These are phyloP conservation scores for Parauchenoglanis ngamensis DNA, from an alignment of 2,797 vertebrate genomes.

Conservation along the genomic window DNA sequence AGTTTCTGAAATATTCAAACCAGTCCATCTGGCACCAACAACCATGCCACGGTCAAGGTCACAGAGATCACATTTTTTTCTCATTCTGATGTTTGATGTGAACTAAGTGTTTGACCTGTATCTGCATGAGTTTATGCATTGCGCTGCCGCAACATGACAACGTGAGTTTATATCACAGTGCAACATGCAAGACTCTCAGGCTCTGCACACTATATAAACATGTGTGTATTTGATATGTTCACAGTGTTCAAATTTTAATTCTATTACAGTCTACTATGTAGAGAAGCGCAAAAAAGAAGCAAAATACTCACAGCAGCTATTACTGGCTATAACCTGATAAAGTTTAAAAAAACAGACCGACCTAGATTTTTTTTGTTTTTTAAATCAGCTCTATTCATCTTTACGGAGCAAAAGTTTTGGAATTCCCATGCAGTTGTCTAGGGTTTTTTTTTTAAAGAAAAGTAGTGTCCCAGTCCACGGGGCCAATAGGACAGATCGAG, in stretches of 20 bases:
- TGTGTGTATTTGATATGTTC: background rate
- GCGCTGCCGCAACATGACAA: background rate
- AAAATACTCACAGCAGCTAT: background rate
- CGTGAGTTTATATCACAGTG: background rate
- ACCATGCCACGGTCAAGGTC: background rate
- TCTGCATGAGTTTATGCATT: background rate
- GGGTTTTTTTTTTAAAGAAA: slow-evolving; percentile 10
- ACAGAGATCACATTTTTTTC: background rate
- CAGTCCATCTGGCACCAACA: background rate
- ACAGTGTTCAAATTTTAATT: slow-evolving; percentile 35
- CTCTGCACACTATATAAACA: background rate
- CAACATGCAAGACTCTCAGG: background rate
- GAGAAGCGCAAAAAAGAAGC: background rate
- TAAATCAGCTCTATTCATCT: slow-evolving; percentile 17
- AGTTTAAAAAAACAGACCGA: slow-evolving; percentile 45
- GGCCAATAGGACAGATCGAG: slow-evolving; percentile 23
- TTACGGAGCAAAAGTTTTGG: slow-evolving; percentile 20
- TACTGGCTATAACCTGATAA: background rate
- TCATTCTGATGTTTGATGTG: background rate
- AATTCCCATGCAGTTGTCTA: slow-evolving; percentile 1
- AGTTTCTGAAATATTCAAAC: slow-evolving; percentile 1
- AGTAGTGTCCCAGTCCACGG: background rate
- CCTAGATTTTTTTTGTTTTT: slow-evolving; percentile 24
- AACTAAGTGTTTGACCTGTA: background rate
- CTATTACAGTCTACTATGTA: background rate